These are phyloP conservation scores for Caenorhabditis briggsae DNA, from an alignment of 1,140 invertebrate species.

Conservation along the genomic window DNA sequence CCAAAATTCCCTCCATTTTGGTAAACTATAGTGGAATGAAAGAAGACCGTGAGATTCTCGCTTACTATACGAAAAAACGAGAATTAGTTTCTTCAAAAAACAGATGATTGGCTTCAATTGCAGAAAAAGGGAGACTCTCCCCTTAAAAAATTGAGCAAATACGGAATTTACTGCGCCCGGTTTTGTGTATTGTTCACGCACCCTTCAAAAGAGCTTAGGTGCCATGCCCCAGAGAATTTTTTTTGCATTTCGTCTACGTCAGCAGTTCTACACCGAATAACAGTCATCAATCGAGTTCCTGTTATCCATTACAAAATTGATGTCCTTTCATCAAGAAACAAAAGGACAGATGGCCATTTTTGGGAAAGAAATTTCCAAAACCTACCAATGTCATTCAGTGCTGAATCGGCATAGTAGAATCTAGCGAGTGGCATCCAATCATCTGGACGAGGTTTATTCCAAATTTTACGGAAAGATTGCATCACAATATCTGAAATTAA, in stretches of 20 bases:
- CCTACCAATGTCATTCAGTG: conserved; percentile 83
- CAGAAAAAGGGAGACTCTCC: neutral
- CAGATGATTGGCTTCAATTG: conserved; percentile 54
- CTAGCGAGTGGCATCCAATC: conserved; percentile 85
- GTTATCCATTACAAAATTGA: neutral
- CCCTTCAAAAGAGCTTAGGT: neutral
- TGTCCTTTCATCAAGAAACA: neutral
- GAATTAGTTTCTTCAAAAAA: conserved; percentile 28
- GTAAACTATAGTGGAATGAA: neutral
- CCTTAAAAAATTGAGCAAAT: neutral
- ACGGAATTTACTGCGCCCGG: neutral
- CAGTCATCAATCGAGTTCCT: neutral
- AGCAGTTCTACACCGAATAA: neutral
- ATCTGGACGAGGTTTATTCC: conserved; percentile 76
- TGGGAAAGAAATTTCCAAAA: neutral
- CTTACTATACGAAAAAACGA: conserved; percentile 20
- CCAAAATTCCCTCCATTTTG: neutral
- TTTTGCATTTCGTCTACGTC: neutral
- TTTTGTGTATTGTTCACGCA: conserved; percentile 28
- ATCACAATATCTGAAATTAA: conserved; percentile 61
- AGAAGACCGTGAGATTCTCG: conserved; percentile 4
- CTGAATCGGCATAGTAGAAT: conserved; percentile 98
- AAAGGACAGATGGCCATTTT: neutral
- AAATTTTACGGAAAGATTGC: conserved; percentile 76
- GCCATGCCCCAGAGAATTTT: neutral